Base-by-base conservation (phyloP, 2,888 invertebrate species). In the Nymphalis urticae region DNA sequence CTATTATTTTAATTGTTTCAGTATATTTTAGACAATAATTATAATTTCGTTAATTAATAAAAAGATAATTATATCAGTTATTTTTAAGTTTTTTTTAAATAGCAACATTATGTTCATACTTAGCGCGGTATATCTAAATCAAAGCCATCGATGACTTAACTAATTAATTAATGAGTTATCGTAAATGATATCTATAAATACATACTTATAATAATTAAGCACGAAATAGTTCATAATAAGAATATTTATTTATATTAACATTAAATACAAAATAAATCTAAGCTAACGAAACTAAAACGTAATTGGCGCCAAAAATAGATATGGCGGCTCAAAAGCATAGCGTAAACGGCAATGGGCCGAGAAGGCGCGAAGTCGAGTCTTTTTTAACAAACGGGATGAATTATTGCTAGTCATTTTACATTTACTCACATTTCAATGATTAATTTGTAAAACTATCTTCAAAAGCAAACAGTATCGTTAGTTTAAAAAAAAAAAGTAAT, bases 241-340 rank as follows among this genome's bases (percentile, higher is more conserved):
- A 51, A 51, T 21, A 19, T 8, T 51, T 51, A 21, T 51, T 27
- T 27, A 54, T 16, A n/a, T 47, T 13, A 60, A 62, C 27, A 32
- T 32, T 6, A 19, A n/a, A 16, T 13, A 19, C 42, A 8, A 8
- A 60, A 36, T 36, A 53, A 56, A 48, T 63, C 48, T 13, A 32
- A 32, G 54, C 16, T 4, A 61, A 19, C 65, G 60, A 54, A 64
- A 60, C 32, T 59, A 54, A 58, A 48, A 79, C 62, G 81, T 86
- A 86, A 86, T 87, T 87, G 84, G 82, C 82, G 84, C 84, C 81
- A 82, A 83, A 86, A 86, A 85, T 85, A 84, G 75, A 73, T 68
- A 74, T 73, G 77, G 76, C 79, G 77, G 59, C 58, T 47, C 72
- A 69, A 75, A 77, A 78, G 80, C 85, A 83, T 78, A 74, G 83